Evolutionary conservation across 2,888 invertebrate genomes (phyloP).

Genomic region (Cremastinae sp.): DNA sequence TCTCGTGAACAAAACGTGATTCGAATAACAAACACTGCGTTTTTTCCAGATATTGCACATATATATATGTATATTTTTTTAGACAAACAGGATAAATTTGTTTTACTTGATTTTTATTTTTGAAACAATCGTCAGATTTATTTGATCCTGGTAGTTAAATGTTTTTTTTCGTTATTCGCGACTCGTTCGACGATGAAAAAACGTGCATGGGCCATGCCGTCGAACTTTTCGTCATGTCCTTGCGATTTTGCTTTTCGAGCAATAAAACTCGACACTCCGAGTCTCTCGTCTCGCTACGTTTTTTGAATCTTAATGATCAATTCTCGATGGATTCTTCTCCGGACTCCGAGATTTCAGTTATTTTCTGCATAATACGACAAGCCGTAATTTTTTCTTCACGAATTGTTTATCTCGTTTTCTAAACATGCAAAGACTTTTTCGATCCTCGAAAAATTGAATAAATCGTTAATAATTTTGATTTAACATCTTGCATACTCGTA

Average conservation of each 20-base stretch:
- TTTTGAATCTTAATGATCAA: conserved; percentile 47
- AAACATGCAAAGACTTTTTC: too few species aligned
- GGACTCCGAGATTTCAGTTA: conserved; percentile 29
- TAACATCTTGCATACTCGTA: too few species aligned
- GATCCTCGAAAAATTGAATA: too few species aligned
- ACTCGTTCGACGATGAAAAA: conserved; percentile 36
- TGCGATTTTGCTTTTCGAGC: conserved; percentile 54
- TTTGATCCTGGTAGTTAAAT: conserved; percentile 30
- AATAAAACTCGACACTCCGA: conserved; percentile 20
- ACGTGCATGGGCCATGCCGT: conserved; percentile 32
- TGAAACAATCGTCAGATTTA: conserved; percentile 1
- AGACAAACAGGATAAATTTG: too few species aligned
- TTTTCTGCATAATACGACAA: conserved; percentile 35
- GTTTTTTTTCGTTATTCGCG: conserved; percentile 38
- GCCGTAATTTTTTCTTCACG: too few species aligned
- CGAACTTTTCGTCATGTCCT: conserved; percentile 45
- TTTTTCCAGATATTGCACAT: too few species aligned
- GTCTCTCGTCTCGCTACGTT: conserved; percentile 39
- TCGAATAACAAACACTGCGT: too few species aligned
- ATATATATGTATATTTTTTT: too few species aligned
- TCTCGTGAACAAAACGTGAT: too few species aligned
- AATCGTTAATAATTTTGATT: too few species aligned
- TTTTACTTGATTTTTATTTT: too few species aligned
- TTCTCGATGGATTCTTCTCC: conserved; percentile 2
- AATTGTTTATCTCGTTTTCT: too few species aligned